phyloP scores from a whole-genome alignment of 1,140 invertebrate species.

The Grapholita molesta region DNA sequence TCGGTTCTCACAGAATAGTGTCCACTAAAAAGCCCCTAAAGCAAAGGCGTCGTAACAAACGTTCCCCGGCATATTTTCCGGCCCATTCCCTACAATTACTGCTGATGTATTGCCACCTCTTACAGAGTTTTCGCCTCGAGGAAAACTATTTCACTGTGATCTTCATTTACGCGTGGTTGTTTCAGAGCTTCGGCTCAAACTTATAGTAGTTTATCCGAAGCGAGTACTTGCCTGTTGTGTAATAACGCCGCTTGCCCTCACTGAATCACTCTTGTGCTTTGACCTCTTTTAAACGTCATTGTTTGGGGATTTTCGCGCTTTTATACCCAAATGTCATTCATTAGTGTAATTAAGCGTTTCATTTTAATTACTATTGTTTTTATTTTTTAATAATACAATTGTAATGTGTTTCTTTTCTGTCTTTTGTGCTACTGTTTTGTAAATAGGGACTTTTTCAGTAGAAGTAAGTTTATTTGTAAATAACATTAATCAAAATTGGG shows the following conservation, averaged over 20 bases:
- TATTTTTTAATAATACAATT: background rate
- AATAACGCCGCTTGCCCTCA: background rate
- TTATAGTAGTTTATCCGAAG: background rate
- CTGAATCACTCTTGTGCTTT: slow-evolving; percentile 15
- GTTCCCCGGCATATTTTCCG: slow-evolving; percentile 4
- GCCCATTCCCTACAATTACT: slow-evolving; percentile 11
- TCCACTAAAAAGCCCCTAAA: background rate
- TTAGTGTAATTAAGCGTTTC: slow-evolving; percentile 8
- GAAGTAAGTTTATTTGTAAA: too few relatives aligned
- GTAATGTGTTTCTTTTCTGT: background rate
- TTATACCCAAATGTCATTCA: background rate
- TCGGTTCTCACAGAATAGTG: background rate
- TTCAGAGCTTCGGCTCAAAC: background rate
- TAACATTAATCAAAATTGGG: too few relatives aligned
- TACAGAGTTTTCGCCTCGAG: background rate
- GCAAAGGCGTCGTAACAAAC: slow-evolving; percentile 7
- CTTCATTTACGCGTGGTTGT: background rate
- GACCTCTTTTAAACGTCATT: slow-evolving; percentile 16
- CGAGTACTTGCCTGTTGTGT: background rate
- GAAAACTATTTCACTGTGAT: background rate
- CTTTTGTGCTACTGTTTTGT: background rate
- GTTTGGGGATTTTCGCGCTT: slow-evolving; percentile 3
- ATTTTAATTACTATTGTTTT: background rate
- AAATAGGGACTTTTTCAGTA: too few relatives aligned
- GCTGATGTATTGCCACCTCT: background rate